A percentile compares a stretch with the other conserved stretches of the same genome.
phyloP scores from a whole-genome alignment of 2,888 invertebrate species.

The Apomyelois bistriatella region DNA sequence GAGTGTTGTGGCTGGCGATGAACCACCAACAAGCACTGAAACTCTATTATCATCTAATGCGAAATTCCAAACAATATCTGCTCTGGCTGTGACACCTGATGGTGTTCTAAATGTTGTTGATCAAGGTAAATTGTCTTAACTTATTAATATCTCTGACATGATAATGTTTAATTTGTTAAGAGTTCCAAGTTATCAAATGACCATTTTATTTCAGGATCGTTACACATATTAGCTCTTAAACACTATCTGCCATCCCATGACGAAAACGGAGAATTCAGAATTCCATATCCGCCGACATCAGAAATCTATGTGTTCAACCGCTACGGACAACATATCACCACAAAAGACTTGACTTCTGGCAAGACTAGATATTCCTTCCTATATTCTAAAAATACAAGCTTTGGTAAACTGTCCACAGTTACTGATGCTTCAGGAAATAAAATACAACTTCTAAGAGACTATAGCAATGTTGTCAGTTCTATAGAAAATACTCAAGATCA shows the following conservation, averaged over 20 bases:
- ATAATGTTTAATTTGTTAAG: background rate
- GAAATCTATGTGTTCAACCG: constrained; percentile 96
- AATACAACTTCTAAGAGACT: constrained; percentile 94
- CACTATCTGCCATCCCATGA: constrained; percentile 93
- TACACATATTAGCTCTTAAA: constrained; percentile 91
- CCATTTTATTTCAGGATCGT: constrained; percentile 78
- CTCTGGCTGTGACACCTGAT: constrained; percentile 95
- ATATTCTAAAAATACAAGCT: constrained; percentile 97
- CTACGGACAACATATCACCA: constrained; percentile 97
- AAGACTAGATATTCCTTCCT: constrained; percentile 96
- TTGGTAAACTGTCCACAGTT: constrained; percentile 95
- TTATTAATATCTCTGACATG: background rate
- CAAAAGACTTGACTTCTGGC: constrained; percentile 96
- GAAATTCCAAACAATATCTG: constrained; percentile 92
- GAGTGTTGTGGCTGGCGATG: constrained; percentile 79
- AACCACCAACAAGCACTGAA: constrained; percentile 88
- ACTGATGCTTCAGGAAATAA: constrained; percentile 96
- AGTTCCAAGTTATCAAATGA: background rate
- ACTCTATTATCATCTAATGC: constrained; percentile 94
- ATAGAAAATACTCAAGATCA: constrained; percentile 97
- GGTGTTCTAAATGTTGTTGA: constrained; percentile 98
- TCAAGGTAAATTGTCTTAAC: constrained; percentile 82
- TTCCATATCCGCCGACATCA: constrained; percentile 95
- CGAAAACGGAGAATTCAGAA: constrained; percentile 94
- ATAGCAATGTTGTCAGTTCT: constrained; percentile 94